phyloP scores from a whole-genome alignment of 2,888 invertebrate genomes.

The Cantharis flavilabris region DNA sequence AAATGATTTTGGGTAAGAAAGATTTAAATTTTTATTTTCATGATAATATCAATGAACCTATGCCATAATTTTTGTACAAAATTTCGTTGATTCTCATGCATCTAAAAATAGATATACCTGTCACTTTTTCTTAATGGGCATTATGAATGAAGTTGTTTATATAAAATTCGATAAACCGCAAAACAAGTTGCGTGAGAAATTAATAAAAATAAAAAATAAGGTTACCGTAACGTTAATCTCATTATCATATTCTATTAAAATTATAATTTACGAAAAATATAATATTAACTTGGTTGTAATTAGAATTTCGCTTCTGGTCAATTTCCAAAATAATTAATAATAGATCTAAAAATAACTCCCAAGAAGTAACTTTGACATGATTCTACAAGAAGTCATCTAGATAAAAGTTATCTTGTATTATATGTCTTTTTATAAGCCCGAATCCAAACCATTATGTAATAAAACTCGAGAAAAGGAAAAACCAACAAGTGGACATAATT shows the following conservation, averaged over 20 bases:
- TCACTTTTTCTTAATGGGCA: conserved; percentile 7
- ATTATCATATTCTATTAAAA: conserved; percentile 9
- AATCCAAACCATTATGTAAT: not conserved
- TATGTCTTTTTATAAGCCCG: not conserved
- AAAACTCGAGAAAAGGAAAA: not conserved
- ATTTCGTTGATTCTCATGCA: conserved; percentile 5
- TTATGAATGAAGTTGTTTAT: conserved; percentile 8
- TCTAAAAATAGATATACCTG: conserved; percentile 12
- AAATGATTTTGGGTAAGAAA: not conserved
- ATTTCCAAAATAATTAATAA: not conserved
- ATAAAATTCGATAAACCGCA: conserved; percentile 12
- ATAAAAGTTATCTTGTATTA: not conserved
- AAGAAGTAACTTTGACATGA: not conserved
- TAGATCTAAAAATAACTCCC: not conserved
- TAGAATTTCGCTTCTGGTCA: not conserved
- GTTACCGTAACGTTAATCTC: conserved; percentile 6
- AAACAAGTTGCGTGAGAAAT: conserved; percentile 10
- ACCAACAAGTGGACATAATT: not conserved
- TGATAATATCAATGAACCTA: not conserved
- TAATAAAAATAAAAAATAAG: conserved; percentile 10
- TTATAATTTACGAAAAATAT: not conserved
- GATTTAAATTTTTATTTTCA: not conserved
- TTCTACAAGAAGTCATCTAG: too few species aligned
- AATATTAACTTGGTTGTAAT: not conserved
- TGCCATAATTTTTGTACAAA: not conserved